Evolutionary conservation across 2,797 vertebrate species (phyloP), one percentile per base, ranked within the genome.

Genomic region (Atherinosoma microstoma): DNA sequence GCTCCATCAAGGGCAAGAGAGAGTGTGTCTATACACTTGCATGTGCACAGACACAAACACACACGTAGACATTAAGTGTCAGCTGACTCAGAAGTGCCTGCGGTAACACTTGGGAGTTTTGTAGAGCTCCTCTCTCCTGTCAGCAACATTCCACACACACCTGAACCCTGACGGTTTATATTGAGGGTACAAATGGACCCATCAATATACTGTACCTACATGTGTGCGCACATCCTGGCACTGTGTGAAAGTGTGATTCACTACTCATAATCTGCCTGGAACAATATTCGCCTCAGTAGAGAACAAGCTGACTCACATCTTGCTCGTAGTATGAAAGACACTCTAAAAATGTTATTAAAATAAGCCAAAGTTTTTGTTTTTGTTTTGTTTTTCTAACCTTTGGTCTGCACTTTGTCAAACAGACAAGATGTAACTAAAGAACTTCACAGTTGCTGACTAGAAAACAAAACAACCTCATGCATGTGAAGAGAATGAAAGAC

Each of bases 21-120:
- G 9, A 20, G 47, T n/a, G 9, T 40, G 34, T 8, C 8, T 3
- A 30, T 38, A 62, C 56, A 49, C 53, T 58, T 57, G 58, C 67
- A 62, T 10, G 42, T 30, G 54, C 34, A 45, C 45, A 60, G 59
- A 32, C 68, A 24, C 45, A 51, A 63, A 63, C 70, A 32, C 68
- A 24, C 45, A 45, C 59, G 9, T 70, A 29, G 20, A 61, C 47
- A 77, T 51, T 20, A 71, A 66, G 63, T 64, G 20, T 66, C 90
- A 93, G 91, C 91, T 91, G 92, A 94, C 84, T 92, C 64, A 82
- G 72, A 84, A 71, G 58, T 54, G 84, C 91, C 90, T 66, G 54
- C 75, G 86, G 93, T 76, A 82, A 70, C 60, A 53, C 65, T 65
- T 67, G 66, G 45, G 70, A 72, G 82, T 86, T 88, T 84, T 80